Evolutionary conservation across 2,888 invertebrate genomes (phyloP).

Genomic region (Athalia rosae): DNA sequence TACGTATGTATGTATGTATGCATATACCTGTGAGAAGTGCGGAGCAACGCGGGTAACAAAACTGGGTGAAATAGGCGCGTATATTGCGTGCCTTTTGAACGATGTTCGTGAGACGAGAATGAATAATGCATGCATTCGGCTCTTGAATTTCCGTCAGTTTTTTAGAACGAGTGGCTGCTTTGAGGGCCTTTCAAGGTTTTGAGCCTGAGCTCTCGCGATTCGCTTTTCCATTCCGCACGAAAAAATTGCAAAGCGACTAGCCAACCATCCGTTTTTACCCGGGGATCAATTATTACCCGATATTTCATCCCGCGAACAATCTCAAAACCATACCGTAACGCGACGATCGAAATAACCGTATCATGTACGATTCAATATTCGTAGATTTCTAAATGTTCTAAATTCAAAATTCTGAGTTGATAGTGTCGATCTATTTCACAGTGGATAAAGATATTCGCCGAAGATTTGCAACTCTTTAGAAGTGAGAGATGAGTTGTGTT

Average conservation of each 20-base stretch:
- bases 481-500: too few species aligned
- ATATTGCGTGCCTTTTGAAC: slow-evolving; percentile 16
- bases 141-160: slow-evolving; percentile 8
- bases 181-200: not conserved
- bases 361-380: not conserved
- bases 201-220: slow-evolving; percentile 4
- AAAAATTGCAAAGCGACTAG: slow-evolving; percentile 24
- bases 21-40: not conserved
- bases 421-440: too few species aligned
- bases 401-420: too few species aligned
- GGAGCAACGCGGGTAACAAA: not conserved
- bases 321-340: slow-evolving; percentile 13
- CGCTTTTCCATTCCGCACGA: slow-evolving; percentile 29
- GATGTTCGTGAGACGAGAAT: slow-evolving; percentile 13
- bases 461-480: too few species aligned
- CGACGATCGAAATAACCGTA: slow-evolving; percentile 1
- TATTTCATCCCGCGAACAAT: slow-evolving; percentile 31
- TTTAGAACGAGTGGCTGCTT: not conserved
- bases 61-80: not conserved
- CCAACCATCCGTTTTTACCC: slow-evolving; percentile 12
- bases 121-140: not conserved
- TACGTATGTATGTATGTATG: too few species aligned
- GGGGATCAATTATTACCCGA: slow-evolving; percentile 34
- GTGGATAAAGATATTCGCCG: too few species aligned
- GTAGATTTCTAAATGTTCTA: too few species aligned